Conservation (phyloP, 2,888 invertebrate species). For the Eucriotettix oculatus region DNA sequence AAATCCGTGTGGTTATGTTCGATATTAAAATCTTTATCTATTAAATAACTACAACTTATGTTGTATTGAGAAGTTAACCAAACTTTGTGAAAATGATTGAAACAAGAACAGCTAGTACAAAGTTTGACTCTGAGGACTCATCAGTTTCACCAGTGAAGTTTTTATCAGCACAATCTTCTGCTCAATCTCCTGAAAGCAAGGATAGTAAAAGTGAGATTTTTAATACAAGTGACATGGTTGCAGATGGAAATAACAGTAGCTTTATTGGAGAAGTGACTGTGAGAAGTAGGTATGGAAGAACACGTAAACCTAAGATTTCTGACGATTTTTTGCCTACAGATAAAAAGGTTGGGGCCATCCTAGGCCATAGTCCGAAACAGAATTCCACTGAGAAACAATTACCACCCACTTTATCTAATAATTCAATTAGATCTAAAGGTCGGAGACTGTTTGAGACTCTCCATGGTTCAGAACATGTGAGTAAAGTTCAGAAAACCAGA, state of each 20-base stretch:
- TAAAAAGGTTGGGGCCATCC: constrained; percentile 19
- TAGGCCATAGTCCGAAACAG: constrained; percentile 9
- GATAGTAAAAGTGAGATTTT: neutral
- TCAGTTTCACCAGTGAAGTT: too few relatives aligned
- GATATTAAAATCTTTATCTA: too few relatives aligned
- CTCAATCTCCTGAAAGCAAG: neutral
- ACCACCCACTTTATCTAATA: too few relatives aligned
- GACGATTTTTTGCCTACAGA: constrained; percentile 28
- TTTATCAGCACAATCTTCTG: neutral
- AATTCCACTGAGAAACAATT: neutral
- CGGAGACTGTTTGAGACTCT: too few relatives aligned
- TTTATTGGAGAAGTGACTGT: neutral
- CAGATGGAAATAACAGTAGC: neutral
- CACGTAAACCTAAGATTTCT: constrained; percentile 34
- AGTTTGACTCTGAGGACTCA: too few relatives aligned
- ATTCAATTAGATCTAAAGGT: too few relatives aligned
- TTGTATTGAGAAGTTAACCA: neutral
- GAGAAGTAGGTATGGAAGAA: constrained; percentile 42
- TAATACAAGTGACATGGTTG: neutral
- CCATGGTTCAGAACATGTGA: too few relatives aligned
- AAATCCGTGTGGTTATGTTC: too few relatives aligned
- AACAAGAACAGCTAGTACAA: neutral
- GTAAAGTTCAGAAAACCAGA: too few relatives aligned
- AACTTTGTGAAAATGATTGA: neutral
- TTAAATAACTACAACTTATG: neutral